A percentile compares a stretch with the other conserved stretches of the same genome.
phyloP scores from a whole-genome alignment of 2,888 invertebrate genomes.

The Polyommatus icarus region DNA sequence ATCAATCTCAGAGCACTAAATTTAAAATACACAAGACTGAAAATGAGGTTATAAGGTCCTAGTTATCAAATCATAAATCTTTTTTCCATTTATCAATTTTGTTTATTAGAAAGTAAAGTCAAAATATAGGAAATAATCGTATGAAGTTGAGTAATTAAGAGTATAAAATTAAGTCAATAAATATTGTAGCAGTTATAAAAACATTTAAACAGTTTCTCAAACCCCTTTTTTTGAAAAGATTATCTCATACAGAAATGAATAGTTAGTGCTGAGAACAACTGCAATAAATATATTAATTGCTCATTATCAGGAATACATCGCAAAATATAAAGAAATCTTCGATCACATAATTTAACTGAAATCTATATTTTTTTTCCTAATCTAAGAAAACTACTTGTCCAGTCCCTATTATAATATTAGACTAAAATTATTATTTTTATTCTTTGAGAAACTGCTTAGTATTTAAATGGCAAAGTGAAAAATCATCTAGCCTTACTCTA shows the following conservation, averaged over 20 bases:
- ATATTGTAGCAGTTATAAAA: conserved; percentile 6
- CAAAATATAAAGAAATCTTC: neutral
- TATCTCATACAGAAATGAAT: neutral
- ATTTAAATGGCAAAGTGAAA: neutral
- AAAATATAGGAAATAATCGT: neutral
- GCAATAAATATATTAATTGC: neutral
- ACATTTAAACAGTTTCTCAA: conserved; percentile 8
- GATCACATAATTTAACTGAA: neutral
- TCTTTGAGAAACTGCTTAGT: neutral
- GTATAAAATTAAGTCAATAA: neutral
- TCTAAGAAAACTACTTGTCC: neutral
- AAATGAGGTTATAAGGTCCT: neutral
- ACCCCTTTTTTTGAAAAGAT: neutral
- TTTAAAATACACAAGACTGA: neutral
- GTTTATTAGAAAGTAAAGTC: conserved; percentile 6
- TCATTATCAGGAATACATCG: neutral
- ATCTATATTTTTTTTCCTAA: neutral
- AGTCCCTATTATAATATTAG: neutral
- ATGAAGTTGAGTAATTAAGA: neutral
- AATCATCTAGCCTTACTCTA: neutral
- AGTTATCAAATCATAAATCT: neutral
- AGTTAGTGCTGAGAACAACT: neutral
- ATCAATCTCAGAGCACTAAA: neutral
- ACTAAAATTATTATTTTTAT: neutral
- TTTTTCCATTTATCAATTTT: neutral